Evolutionary conservation across 2,113 vertebrate species (phyloP).

Genomic region (Aspiorhynchus laticeps): DNA sequence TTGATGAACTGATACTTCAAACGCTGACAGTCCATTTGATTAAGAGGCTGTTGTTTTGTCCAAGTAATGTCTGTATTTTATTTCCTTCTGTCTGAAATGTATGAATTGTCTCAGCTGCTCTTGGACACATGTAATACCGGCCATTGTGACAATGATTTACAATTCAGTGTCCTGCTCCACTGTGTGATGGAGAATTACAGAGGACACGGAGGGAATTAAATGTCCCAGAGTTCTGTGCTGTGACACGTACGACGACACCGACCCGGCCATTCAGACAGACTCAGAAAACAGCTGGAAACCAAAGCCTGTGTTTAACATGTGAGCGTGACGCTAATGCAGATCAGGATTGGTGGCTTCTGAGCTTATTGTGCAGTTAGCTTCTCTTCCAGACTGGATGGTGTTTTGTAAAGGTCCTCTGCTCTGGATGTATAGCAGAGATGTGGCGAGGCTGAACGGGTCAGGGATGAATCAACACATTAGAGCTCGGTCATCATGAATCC

Average conservation of each 20-base stretch:
- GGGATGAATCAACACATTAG: background rate
- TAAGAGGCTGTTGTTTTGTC: background rate
- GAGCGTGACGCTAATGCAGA: background rate
- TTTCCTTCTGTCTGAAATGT: background rate
- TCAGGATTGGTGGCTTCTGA: background rate
- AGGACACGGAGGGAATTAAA: slow-evolving; percentile 6
- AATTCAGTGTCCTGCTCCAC: slow-evolving; percentile 21
- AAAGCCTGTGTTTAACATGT: background rate
- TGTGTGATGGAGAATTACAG: slow-evolving; percentile 7
- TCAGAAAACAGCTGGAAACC: background rate
- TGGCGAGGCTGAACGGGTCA: background rate
- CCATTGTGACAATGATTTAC: background rate
- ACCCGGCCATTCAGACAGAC: background rate
- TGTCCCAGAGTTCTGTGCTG: background rate
- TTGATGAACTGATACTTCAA: background rate
- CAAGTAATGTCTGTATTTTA: background rate
- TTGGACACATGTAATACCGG: background rate
- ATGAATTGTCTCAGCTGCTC: background rate
- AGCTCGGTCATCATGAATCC: background rate
- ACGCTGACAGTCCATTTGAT: background rate
- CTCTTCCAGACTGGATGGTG: background rate
- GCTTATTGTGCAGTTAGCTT: background rate
- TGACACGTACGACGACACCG: background rate
- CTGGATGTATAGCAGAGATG: background rate
- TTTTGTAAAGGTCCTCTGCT: background rate